Evolutionary conservation across 2,113 vertebrate genomes (phyloP), one percentile per base, ranked within the genome.

Genomic region (Lasiurus cinereus): DNA sequence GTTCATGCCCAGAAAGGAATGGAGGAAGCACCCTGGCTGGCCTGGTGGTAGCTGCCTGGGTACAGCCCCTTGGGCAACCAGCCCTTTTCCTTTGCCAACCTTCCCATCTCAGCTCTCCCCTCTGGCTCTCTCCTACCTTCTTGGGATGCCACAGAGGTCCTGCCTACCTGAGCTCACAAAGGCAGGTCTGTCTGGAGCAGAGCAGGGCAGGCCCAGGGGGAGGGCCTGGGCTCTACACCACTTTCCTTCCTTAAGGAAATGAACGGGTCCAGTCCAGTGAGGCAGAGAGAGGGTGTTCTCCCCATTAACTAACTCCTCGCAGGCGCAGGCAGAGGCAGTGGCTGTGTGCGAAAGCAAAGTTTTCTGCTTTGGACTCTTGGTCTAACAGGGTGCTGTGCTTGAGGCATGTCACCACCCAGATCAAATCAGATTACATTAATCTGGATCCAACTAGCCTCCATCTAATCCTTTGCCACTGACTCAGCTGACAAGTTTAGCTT

Each of bases 91-190:
- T 80, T 56, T 77, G 92, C 72, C 72, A 77, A 21, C n/a, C 43
- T 93, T 76, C 74, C 88, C 2, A 1, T 52, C 83, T 36, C 27
- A 2, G 39, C 76, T 80, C 48, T 90, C 70, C 79, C n/a, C 80
- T 76, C 59, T 90, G 94, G 95, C 90, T 80, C 12, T 9, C 67
- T 95, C 70, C 92, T 31, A 8, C 5, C 73, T 78, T 64, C 83
- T 77, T 14, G 15, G 5, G 91, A n/a, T 74, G 93, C 84, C 86
- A 29, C 66, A 90, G 76, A 87, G 62, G 87, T 50, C 31, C 64
- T 90, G 69, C 67, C 83, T 39, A 39, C 77, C 46, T 14, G 2
- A 56, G 50, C 77, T 96, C 83, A 93, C 94, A 97, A 96, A 96
- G 88, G 87, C 9, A 91, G 39, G 70, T 85, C 80, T 84, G 91